Conservation (phyloP, 2,797 vertebrate genomes). For the Numenius phaeopus region DNA sequence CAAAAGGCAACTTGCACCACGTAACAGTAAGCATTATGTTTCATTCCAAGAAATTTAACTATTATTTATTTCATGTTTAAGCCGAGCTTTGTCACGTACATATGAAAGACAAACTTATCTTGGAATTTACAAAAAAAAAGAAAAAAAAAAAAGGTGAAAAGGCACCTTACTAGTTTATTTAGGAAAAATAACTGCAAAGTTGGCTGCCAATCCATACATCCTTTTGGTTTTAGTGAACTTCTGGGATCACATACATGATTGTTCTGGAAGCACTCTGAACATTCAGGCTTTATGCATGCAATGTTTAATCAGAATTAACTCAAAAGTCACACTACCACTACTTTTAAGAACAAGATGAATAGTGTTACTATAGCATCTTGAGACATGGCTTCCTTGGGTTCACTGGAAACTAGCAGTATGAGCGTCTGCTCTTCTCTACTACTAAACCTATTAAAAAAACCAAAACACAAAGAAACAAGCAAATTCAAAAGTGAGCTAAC, state of each 20-base stretch:
- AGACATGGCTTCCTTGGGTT: not conserved
- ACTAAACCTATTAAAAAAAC: not conserved
- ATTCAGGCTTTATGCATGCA: not conserved
- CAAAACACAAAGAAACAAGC: not conserved
- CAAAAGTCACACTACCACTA: not conserved
- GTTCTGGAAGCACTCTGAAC: not conserved
- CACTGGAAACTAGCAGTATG: not conserved
- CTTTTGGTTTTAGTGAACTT: not conserved
- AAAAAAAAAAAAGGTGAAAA: accelerated
- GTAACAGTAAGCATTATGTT: not conserved
- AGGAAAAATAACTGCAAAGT: not conserved
- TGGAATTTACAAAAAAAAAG: not conserved
- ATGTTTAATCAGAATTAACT: not conserved
- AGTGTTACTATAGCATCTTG: not conserved
- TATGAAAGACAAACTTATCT: not conserved
- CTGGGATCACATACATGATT: not conserved
- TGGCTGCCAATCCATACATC: not conserved
- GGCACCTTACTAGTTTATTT: not conserved
- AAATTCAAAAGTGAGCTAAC: not conserved
- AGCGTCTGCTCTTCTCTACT: not conserved
- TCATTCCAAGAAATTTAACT: not conserved
- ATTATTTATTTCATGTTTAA: not conserved
- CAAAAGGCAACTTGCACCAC: not conserved
- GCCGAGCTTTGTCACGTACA: not conserved
- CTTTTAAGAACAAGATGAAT: not conserved